Evolutionary conservation across 2,888 invertebrate species (phyloP).

Genomic region (Philhelius pedissequus): DNA sequence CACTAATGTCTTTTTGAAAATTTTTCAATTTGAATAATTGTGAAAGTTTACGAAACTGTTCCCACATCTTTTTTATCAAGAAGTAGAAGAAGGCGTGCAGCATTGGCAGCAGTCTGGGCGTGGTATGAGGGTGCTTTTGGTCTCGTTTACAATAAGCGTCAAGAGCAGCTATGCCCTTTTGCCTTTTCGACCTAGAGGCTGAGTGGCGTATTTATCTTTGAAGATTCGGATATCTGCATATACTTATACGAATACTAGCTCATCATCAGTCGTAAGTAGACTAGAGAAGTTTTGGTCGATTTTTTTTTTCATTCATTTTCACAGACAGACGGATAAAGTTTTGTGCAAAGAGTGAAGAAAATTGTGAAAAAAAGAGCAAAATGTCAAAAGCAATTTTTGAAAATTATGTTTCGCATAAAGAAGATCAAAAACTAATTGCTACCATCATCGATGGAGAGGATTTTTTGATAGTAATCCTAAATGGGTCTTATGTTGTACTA

Average conservation of each 20-base stretch:
- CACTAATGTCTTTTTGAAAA: conserved; percentile 70
- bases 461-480: background rate
- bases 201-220: conserved; percentile 56
- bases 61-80: conserved; percentile 33
- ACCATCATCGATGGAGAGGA: background rate
- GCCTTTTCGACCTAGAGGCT: conserved; percentile 23
- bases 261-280: conserved; percentile 54
- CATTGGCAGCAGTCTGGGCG: background rate
- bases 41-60: conserved; percentile 67
- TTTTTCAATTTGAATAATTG: conserved; percentile 70
- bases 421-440: conserved; percentile 16
- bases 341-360: background rate
- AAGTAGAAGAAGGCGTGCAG: background rate
- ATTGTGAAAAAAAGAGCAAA: background rate
- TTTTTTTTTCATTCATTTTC: background rate
- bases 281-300: conserved; percentile 15
- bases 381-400: conserved; percentile 41
- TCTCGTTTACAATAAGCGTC: conserved; percentile 64
- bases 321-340: conserved; percentile 39
- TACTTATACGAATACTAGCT: conserved; percentile 12
- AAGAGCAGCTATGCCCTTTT: conserved; percentile 41
- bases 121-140: conserved; percentile 27
- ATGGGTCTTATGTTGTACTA: too few relatives aligned
- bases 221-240: conserved; percentile 57
- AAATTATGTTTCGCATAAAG: conserved; percentile 29